These are phyloP conservation scores for Phalacrocorax pelagicus DNA, from an alignment of 2,113 vertebrate species.

Conservation along the genomic window DNA sequence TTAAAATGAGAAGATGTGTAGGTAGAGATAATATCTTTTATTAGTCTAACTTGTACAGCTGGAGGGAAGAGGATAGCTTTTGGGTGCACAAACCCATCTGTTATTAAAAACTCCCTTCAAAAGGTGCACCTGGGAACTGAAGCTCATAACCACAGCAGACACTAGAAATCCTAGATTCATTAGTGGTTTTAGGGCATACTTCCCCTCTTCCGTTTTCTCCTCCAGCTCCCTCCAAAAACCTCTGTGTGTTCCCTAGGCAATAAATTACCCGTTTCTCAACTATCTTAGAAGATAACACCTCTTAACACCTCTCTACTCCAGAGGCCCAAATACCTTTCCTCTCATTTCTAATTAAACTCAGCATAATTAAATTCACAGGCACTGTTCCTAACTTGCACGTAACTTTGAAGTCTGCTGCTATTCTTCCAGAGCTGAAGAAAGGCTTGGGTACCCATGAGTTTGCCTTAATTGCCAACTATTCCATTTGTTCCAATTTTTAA, in stretches of 20 bases:
- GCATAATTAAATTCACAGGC: not conserved
- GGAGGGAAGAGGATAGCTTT: not conserved
- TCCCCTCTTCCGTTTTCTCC: not conserved
- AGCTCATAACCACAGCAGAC: not conserved
- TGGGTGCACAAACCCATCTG: not conserved
- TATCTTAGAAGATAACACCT: not conserved
- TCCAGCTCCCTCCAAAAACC: not conserved
- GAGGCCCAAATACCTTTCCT: not conserved
- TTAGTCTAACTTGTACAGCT: not conserved
- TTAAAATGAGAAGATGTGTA: not conserved
- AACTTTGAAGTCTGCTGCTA: not conserved
- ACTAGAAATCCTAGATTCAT: not conserved
- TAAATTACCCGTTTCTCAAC: not conserved
- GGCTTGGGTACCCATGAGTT: fast-evolving
- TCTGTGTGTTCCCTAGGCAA: not conserved
- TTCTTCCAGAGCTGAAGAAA: not conserved
- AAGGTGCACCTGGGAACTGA: not conserved
- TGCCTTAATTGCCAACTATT: not conserved
- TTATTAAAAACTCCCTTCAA: not conserved
- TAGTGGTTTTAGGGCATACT: not conserved
- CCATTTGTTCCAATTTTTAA: not conserved
- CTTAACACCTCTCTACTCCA: not conserved
- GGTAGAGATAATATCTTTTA: not conserved
- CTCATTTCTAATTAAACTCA: not conserved
- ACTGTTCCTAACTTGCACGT: not conserved